Evolutionary conservation across 2,888 invertebrate genomes (phyloP), one percentile per base, ranked within the genome.

Genomic region (Lordiphosa fenestrarum): DNA sequence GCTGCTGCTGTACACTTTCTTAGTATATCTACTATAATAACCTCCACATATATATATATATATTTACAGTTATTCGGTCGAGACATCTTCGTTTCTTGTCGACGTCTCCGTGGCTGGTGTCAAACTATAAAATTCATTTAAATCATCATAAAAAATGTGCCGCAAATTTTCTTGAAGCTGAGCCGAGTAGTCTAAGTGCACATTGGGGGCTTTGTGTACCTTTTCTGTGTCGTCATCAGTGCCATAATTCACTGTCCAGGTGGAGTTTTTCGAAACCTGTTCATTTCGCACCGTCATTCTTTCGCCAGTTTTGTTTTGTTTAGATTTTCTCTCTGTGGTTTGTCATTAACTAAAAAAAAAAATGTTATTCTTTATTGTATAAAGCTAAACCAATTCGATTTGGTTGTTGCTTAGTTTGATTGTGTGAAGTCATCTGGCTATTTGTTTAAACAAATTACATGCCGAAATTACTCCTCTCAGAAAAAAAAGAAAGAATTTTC

Each of bases 121-220:
- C 44, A 64, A 61, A 57, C 73, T 69, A 84, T 84, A 63, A 84
- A 76, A 84, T 71, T 77, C 74, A 69, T 73, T 84, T 81, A 81
- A 84, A 81, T 84, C 82, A 84, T 77, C 71, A 81, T 81, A 63
- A 75, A 57, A 47, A 80, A 61, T 69, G 46, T 64, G 69, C 65
- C 65, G 61, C 66, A 60, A 72, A 57, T 69, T 53, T 61, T 66
- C 58, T 59, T 71, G n/a, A 63, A 72, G 57, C 55, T n/a, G n/a
- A 42, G 66, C 61, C 62, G 62, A 41, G 44, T 63, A 41, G 44
- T 63, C 37, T 52, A 59, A 58, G 48, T 35, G 41, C 21, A 62
- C 35, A 56, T 40, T 46, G 47, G 9, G 9, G 35, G 49, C 36
- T 12, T 37, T 25, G 19, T 15, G 15, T 15, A 15, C 44, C 23